A percentile compares a stretch with the other conserved stretches of the same genome.
Evolutionary conservation across 2,113 vertebrate genomes (phyloP).

Genomic region (Dasypus novemcinctus): DNA sequence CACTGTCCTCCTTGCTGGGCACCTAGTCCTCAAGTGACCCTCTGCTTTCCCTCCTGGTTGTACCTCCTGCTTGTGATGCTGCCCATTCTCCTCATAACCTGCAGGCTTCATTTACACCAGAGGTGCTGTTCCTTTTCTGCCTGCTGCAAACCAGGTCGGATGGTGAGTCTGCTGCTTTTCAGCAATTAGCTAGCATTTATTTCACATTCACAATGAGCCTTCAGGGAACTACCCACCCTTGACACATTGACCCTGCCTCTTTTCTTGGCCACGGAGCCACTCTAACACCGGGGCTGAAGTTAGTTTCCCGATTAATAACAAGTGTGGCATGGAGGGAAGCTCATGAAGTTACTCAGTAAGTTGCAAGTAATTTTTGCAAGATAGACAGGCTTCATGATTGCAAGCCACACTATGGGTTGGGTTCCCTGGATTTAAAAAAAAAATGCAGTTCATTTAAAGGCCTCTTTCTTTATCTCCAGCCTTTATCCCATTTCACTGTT

Average conservation of each 20-base stretch:
- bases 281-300: not conserved
- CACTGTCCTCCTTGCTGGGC: not conserved
- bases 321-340: not conserved
- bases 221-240: not conserved
- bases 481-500: not conserved
- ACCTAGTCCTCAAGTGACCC: not conserved
- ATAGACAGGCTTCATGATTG: not conserved
- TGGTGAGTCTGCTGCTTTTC: not conserved
- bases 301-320: constrained; percentile 32
- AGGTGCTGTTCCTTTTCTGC: not conserved
- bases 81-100: not conserved
- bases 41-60: not conserved
- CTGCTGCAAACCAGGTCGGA: not conserved
- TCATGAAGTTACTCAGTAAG: constrained; percentile 40
- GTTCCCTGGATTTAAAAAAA: not conserved
- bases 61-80: not conserved
- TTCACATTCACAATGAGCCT: not conserved
- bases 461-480: not conserved
- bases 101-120: not conserved
- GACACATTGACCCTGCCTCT: constrained; percentile 5
- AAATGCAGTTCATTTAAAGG: not conserved
- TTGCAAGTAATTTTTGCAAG: not conserved
- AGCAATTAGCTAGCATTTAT: not conserved
- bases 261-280: constrained; percentile 55
- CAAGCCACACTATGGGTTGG: not conserved